Evolutionary conservation across 2,888 invertebrate species (phyloP).

Genomic region (Ectobius pallidus): DNA sequence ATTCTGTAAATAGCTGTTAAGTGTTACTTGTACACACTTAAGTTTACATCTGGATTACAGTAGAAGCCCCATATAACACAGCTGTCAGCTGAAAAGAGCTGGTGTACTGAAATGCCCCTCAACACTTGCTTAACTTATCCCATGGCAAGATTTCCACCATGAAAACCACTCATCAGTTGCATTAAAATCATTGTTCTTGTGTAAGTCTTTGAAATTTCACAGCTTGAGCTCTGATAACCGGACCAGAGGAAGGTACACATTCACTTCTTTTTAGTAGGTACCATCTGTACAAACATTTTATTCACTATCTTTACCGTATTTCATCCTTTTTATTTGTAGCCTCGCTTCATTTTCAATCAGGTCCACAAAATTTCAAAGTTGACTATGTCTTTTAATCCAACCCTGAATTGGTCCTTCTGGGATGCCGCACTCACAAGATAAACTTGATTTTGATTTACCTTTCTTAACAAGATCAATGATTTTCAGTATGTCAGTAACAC

Average conservation of each 20-base stretch:
- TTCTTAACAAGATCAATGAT: background rate
- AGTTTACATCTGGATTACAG: too few relatives aligned
- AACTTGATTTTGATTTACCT: background rate
- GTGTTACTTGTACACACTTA: too few relatives aligned
- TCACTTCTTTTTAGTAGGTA: too few relatives aligned
- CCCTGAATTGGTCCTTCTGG: too few relatives aligned
- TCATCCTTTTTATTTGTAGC: background rate
- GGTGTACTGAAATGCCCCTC: too few relatives aligned
- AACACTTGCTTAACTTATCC: background rate
- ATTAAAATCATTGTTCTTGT: background rate
- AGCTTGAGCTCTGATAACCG: background rate
- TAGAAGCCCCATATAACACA: too few relatives aligned
- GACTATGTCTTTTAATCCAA: background rate
- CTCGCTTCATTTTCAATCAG: too few relatives aligned
- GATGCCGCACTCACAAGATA: too few relatives aligned
- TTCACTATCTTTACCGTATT: background rate
- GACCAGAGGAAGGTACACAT: background rate
- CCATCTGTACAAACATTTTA: background rate
- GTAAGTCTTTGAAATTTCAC: background rate
- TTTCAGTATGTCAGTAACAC: too few relatives aligned
- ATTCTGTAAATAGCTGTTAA: too few relatives aligned
- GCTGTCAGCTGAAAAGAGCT: too few relatives aligned
- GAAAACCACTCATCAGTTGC: background rate
- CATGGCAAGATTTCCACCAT: background rate
- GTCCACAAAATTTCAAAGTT: background rate